Conservation (phyloP, 2,797 vertebrate species). For the Enteromius anoplus region DNA sequence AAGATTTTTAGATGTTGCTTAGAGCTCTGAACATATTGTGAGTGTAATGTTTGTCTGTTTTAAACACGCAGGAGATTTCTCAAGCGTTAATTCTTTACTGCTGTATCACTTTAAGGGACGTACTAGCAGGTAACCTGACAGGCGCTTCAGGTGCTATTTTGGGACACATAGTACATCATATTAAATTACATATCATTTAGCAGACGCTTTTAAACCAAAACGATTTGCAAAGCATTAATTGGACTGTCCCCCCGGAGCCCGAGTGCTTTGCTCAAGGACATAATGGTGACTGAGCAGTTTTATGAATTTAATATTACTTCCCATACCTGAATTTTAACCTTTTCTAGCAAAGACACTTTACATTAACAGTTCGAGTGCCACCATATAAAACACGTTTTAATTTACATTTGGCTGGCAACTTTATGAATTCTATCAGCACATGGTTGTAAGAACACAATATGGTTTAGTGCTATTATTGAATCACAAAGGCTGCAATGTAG, state of each 20-base stretch:
- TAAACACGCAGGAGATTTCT: background rate
- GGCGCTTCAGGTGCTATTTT: constrained; percentile 37
- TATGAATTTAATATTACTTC: constrained; percentile 19
- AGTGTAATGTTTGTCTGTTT: background rate
- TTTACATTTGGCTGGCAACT: background rate
- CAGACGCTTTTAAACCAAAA: constrained; percentile 33
- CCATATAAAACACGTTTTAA: background rate
- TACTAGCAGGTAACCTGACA: constrained; percentile 6
- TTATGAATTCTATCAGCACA: background rate
- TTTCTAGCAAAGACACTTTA: background rate
- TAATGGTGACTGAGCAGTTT: constrained; percentile 35
- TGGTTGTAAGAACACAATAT: background rate
- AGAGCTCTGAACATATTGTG: constrained; percentile 2
- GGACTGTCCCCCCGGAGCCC: constrained; percentile 21
- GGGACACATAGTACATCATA: constrained; percentile 30
- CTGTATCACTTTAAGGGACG: constrained; percentile 6
- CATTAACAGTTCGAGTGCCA: background rate
- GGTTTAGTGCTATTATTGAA: background rate
- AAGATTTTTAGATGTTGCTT: constrained; percentile 5
- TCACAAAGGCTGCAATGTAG: background rate
- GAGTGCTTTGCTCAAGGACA: constrained; percentile 41
- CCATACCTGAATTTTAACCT: background rate
- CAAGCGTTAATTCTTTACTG: background rate
- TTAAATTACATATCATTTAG: constrained; percentile 44
- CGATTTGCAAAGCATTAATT: constrained; percentile 36